Evolutionary conservation across 1,140 invertebrate species (phyloP).

Genomic region (Arion vulgaris): DNA sequence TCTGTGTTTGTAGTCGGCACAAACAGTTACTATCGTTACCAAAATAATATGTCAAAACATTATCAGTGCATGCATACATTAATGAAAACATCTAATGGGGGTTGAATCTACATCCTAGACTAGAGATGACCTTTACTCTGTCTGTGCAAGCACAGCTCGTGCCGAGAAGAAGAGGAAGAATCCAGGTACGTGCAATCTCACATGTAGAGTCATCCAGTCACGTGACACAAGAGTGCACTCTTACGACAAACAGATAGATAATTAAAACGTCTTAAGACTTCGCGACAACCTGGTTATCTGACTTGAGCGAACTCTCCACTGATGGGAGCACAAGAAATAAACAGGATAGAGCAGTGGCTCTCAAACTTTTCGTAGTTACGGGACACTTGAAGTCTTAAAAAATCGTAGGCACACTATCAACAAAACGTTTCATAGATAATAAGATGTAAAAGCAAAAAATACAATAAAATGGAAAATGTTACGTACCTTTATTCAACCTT

Average conservation of each 20-base stretch:
- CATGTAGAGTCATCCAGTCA: neutral
- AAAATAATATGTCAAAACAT: neutral
- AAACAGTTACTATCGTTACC: no score
- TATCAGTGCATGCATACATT: conserved; percentile 6
- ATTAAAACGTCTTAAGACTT: conserved; percentile 24
- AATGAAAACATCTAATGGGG: neutral
- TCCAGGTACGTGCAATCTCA: neutral
- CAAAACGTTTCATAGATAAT: no score
- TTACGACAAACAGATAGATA: conserved; percentile 7
- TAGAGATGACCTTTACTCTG: neutral
- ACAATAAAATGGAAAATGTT: no score
- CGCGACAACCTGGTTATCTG: conserved; percentile 12
- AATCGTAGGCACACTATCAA: no score
- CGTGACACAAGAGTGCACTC: neutral
- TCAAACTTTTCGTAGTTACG: neutral
- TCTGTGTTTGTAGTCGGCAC: no score
- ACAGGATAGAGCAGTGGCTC: neutral
- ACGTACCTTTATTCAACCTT: no score
- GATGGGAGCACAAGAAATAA: neutral
- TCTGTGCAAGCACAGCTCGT: neutral
- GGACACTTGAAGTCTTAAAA: no score
- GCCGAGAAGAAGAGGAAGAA: neutral
- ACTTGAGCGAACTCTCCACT: neutral
- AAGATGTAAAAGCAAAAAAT: no score
- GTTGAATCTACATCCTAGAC: neutral